Conservation (phyloP, 2,797 vertebrate species). For the Margarornis squamiger region DNA sequence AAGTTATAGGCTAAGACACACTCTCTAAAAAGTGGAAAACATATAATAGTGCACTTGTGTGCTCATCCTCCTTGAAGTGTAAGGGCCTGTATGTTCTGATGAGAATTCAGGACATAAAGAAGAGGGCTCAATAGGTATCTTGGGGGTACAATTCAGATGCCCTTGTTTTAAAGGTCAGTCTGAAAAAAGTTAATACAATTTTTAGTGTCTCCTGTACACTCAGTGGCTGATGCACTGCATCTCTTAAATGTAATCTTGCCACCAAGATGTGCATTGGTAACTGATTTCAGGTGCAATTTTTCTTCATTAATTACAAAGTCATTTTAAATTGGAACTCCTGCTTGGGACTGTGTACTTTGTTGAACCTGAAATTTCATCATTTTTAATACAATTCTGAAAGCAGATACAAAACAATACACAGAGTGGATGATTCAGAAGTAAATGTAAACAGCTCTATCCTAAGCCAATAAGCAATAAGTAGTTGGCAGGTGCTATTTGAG, state of each 20-base stretch:
- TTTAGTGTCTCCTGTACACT: neutral
- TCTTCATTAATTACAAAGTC: neutral
- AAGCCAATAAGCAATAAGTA: neutral
- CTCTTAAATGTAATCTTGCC: neutral
- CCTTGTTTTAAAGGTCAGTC: neutral
- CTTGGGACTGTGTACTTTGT: neutral
- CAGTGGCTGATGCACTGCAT: neutral
- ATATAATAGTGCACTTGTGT: neutral
- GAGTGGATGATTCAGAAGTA: neutral
- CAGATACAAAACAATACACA: neutral
- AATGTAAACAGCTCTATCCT: neutral
- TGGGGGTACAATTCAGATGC: neutral
- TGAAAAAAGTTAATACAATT: neutral
- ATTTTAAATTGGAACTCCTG: neutral
- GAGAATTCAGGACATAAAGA: neutral
- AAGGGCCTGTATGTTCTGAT: neutral
- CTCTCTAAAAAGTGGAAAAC: neutral
- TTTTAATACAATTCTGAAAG: neutral
- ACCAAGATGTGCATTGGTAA: neutral
- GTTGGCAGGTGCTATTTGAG: slow-evolving; percentile 19
- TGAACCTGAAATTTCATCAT: neutral
- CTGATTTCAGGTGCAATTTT: neutral
- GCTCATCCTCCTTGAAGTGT: neutral
- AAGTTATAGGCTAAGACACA: neutral
- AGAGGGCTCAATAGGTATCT: neutral